phyloP scores from a whole-genome alignment of 2,113 vertebrate species.

The Merops nubicus region DNA sequence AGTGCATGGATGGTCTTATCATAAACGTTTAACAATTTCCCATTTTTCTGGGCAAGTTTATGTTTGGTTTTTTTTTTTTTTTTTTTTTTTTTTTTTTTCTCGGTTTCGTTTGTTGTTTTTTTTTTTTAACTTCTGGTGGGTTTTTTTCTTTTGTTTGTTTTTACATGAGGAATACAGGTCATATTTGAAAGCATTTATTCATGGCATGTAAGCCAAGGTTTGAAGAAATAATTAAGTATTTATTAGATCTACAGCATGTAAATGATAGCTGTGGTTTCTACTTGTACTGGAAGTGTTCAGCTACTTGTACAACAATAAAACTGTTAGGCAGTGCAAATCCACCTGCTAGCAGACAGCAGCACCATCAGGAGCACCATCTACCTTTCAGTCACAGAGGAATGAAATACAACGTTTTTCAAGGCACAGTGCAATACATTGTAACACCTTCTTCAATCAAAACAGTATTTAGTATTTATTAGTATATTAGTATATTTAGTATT shows the following conservation, averaged over 20 bases:
- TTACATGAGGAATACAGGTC: neutral
- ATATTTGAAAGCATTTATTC: neutral
- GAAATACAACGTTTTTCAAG: neutral
- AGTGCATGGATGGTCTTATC: rapidly evolving
- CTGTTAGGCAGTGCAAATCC: neutral
- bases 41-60: neutral
- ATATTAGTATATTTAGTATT: too few relatives aligned
- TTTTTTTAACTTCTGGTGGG: too few relatives aligned
- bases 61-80: neutral
- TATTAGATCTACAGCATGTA: neutral
- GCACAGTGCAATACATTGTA: neutral
- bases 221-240: neutral
- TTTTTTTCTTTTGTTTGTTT: neutral
- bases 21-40: neutral
- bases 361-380: neutral
- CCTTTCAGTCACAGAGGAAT: neutral
- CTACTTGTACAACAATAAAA: neutral
- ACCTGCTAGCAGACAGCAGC: neutral
- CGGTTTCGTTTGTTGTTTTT: too few relatives aligned
- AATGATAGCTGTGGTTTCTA: neutral
- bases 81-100: too few relatives aligned
- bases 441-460: neutral
- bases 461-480: neutral
- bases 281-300: neutral
- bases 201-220: neutral